These are phyloP conservation scores for Elysia crispata DNA, from an alignment of 2,888 invertebrate species.

Conservation along the genomic window DNA sequence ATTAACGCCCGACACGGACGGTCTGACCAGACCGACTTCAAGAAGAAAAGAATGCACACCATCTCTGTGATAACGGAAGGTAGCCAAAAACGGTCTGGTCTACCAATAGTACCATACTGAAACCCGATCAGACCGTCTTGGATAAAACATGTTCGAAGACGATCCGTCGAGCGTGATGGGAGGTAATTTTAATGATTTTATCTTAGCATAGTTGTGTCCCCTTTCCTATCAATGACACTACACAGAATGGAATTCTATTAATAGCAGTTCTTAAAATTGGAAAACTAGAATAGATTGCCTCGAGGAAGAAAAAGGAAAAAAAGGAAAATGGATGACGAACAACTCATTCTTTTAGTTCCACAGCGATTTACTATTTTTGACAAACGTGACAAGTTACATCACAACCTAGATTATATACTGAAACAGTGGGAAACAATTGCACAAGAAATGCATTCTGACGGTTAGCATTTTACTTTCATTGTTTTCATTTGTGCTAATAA, in stretches of 20 bases:
- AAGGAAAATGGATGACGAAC: background rate
- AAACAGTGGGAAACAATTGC: constrained; percentile 1
- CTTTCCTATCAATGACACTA: constrained; percentile 1
- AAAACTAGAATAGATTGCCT: constrained; percentile 2
- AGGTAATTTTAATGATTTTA: constrained; percentile 22
- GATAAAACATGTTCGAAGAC: constrained; percentile 20
- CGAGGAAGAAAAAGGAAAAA: constrained; percentile 13
- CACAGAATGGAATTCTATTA: too few species aligned
- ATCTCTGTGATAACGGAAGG: too few species aligned
- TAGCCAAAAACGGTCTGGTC: too few species aligned
- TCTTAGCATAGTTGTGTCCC: constrained; percentile 23
- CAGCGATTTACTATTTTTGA: background rate
- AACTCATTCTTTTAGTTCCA: background rate
- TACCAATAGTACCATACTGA: too few species aligned
- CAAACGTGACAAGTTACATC: background rate
- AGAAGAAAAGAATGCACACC: too few species aligned
- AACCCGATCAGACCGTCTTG: constrained; percentile 2
- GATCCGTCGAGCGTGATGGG: constrained; percentile 15
- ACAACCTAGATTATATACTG: background rate
- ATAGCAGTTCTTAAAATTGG: constrained; percentile 18
- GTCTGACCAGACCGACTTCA: too few species aligned
- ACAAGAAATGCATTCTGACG: constrained; percentile 3
- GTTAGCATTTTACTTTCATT: too few species aligned
- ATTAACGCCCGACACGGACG: too few species aligned
- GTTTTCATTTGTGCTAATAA: too few species aligned